Base-by-base conservation (phyloP, 2,888 invertebrate genomes). In the Amblyteles armatorius region DNA sequence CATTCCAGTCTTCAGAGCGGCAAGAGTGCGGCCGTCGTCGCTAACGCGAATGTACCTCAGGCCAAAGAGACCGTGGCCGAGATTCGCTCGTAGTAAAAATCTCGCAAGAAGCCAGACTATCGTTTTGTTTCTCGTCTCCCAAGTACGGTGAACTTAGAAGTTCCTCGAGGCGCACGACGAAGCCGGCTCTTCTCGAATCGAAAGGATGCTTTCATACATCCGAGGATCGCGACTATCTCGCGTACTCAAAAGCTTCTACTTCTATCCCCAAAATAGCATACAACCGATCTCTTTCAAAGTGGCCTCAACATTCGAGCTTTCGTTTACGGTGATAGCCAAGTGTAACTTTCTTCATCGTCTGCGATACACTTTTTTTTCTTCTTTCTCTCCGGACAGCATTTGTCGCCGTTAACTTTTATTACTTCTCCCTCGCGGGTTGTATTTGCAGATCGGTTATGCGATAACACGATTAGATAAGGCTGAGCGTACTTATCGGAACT, bases 1-100 rank as follows among this genome's bases (percentile, higher is more conserved):
- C 96, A 96, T 88, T 94, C 93, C 84, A 94, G 94, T 87, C 81
- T 94, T 22, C 94, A 93, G 82, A 94, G 94, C 71, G 90, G 92
- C 44, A 94, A 93, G 85, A 92, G 91, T 68, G 87, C 91, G 16
- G 84, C 91, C 44, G 48, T 60, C n/a, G 86, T 90, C 13, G 85
- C 90, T 50, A 90, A 89, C 57, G 79, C 91, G 13, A 88, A 85
- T 33, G 68, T 87, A 0, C 69, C 88, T 9, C 91, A 90, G 60
- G 88, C 92, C 3, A 93, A 93, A 85, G 93, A 93, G 72, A 90
- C 92, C 84, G 69, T 82, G 7, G 79, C 76, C 40, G 82, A 87
- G 22, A 65, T 79, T 50, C 80, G 82, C 55, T 86, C 89, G 89
- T 89, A 89, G 87, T 88, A 60, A 79, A 84, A 52, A 82, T 76